Base-by-base conservation (phyloP, 2,797 vertebrate genomes). In the Oreochromis grahami region DNA sequence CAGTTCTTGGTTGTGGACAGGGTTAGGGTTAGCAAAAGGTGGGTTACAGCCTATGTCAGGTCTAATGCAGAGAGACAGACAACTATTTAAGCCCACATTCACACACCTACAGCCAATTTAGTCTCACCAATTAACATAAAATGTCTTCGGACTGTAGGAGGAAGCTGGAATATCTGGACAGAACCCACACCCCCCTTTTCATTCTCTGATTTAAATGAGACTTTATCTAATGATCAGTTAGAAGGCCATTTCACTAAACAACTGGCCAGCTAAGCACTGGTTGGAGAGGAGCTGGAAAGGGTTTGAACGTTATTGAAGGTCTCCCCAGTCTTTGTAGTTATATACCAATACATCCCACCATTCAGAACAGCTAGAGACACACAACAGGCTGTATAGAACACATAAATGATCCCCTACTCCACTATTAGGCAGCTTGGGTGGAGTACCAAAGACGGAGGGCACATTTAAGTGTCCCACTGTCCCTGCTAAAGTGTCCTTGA, bases 401-500 rank as follows among this genome's bases (percentile, higher is more conserved):
- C 3, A 1, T 26, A 72, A 72, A 72, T 45, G 14, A 26, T 72
- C 21, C 13, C 13, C 63, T 45, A 14, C 38, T 11, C 24, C 76
- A 29, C 41, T 72, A 26, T 48, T 72, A 48, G 4, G 41, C 43
- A 53, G 43, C 7, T 41, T 79, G 32, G 52, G 38, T 51, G 77
- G 74, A 58, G 48, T 7, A 24, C 82, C 53, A 38, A 70, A 50
- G 5, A 7, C 13, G 2, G 41, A 58, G 17, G 32, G 52, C 8
- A 82, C 14, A 58, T 81, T 52, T 55, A 36, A 32, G 63, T 13
- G 1, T 77, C 76, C 70, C 32, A 24, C 50, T 80, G 26, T 41
- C 17, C 77, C 58, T 83, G 65, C 77, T 52, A 80, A 38, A 79
- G 48, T 8, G 65, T 86, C 88, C 85, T 84, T 91, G 77, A 88